Conservation (phyloP, 2,888 invertebrate species). For the Zelleria hepariella region DNA sequence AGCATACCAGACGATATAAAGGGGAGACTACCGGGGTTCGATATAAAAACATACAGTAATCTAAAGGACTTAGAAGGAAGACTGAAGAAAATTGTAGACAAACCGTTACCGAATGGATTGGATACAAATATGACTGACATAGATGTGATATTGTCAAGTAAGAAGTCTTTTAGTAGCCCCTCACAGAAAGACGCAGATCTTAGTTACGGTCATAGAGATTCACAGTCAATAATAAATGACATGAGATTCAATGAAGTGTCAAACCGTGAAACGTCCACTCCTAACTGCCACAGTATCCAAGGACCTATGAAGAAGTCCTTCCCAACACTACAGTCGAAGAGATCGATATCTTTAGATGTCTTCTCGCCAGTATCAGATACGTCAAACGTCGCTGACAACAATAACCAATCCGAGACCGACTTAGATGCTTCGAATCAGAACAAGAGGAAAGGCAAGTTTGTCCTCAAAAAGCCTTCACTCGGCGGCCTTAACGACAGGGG, state of each 20-base stretch:
- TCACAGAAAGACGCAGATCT: not conserved
- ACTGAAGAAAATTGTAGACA: constrained; percentile 59
- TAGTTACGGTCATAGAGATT: not conserved
- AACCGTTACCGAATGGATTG: constrained; percentile 37
- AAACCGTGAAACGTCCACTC: not conserved
- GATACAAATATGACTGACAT: not conserved
- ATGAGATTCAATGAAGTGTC: not conserved
- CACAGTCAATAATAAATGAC: not conserved
- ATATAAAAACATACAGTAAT: constrained; percentile 65
- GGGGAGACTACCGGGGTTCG: constrained; percentile 74
- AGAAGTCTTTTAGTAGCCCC: not conserved
- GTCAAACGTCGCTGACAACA: constrained; percentile 24
- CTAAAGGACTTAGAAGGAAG: constrained; percentile 72
- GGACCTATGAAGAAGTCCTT: not conserved
- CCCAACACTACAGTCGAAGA: constrained; percentile 31
- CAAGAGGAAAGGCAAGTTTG: constrained; percentile 53
- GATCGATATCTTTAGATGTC: constrained; percentile 38
- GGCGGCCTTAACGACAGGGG: constrained; percentile 26
- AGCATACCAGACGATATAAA: constrained; percentile 75
- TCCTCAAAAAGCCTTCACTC: constrained; percentile 53
- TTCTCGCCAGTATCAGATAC: constrained; percentile 33
- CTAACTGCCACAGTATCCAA: not conserved
- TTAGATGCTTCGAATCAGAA: constrained; percentile 26
- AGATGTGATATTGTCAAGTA: not conserved
- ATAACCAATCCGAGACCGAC: constrained; percentile 26